These are phyloP conservation scores for Magallana gigas DNA, from an alignment of 1,140 invertebrate genomes.

Conservation along the genomic window DNA sequence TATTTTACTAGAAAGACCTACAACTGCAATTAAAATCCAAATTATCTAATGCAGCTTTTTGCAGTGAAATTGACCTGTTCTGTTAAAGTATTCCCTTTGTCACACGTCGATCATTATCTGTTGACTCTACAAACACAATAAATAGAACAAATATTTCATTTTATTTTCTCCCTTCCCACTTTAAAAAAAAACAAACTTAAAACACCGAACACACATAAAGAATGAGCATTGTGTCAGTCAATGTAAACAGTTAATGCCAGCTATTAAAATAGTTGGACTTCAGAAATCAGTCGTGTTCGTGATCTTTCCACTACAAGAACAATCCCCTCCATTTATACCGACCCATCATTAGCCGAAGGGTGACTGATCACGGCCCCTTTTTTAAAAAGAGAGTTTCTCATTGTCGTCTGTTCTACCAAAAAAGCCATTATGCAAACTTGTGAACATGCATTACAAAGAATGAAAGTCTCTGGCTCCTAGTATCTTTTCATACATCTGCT, in stretches of 20 bases:
- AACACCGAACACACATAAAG: neutral
- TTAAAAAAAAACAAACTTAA: neutral
- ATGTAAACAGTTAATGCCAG: constrained; percentile 14
- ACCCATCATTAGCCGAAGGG: neutral
- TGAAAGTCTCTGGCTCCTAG: neutral
- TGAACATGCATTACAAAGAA: constrained; percentile 13
- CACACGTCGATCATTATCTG: too few relatives aligned
- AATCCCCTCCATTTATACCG: neutral
- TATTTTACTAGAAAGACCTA: too few relatives aligned
- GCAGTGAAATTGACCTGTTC: too few relatives aligned
- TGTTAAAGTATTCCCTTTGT: too few relatives aligned
- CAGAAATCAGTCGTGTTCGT: constrained; percentile 1
- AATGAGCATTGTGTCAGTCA: neutral
- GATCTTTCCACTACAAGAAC: neutral
- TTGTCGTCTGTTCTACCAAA: neutral
- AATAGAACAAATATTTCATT: too few relatives aligned
- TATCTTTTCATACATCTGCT: constrained; percentile 1
- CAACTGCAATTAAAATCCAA: too few relatives aligned
- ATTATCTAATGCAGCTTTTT: too few relatives aligned
- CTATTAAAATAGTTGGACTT: neutral
- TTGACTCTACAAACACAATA: too few relatives aligned
- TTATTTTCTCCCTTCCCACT: too few relatives aligned
- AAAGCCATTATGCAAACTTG: constrained; percentile 1
- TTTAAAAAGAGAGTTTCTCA: neutral
- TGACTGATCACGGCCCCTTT: constrained; percentile 5